These are phyloP conservation scores for Halcyon chelicuti DNA, from an alignment of 2,797 vertebrate species.

Conservation along the genomic window DNA sequence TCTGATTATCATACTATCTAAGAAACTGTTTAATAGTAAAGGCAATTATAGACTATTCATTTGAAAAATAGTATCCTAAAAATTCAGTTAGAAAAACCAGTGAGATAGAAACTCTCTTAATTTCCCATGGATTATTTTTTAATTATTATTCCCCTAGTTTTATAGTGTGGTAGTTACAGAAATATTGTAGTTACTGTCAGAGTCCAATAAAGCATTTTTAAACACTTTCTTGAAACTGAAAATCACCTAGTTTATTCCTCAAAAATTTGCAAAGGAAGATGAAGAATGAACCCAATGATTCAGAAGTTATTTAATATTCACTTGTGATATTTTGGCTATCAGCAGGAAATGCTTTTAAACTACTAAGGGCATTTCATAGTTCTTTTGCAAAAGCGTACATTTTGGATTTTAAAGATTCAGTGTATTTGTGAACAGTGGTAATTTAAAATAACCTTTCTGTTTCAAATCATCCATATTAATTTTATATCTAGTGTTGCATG, in stretches of 20 bases:
- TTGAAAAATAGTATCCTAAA: neutral
- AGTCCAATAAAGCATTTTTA: neutral
- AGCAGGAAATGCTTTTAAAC: neutral
- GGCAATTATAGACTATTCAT: neutral
- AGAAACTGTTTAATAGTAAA: neutral
- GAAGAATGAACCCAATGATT: neutral
- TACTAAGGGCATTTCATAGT: neutral
- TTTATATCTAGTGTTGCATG: neutral
- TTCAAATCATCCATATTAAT: conserved; percentile 17
- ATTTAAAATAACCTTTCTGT: conserved; percentile 17
- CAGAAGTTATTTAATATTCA: neutral
- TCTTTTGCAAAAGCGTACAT: neutral
- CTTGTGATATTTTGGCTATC: neutral
- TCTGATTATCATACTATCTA: neutral
- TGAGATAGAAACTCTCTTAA: neutral
- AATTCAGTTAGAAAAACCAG: neutral
- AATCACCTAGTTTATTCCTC: neutral
- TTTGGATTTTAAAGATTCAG: neutral
- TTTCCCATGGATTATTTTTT: neutral
- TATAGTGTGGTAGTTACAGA: neutral
- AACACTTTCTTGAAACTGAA: neutral
- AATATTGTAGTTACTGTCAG: neutral
- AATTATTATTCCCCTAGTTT: neutral
- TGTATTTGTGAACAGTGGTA: neutral
- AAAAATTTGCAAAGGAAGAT: neutral